Evolutionary conservation across 2,888 invertebrate species (phyloP), one percentile per base, ranked within the genome.

Genomic region (Galeopsomyia nigrocyanea): DNA sequence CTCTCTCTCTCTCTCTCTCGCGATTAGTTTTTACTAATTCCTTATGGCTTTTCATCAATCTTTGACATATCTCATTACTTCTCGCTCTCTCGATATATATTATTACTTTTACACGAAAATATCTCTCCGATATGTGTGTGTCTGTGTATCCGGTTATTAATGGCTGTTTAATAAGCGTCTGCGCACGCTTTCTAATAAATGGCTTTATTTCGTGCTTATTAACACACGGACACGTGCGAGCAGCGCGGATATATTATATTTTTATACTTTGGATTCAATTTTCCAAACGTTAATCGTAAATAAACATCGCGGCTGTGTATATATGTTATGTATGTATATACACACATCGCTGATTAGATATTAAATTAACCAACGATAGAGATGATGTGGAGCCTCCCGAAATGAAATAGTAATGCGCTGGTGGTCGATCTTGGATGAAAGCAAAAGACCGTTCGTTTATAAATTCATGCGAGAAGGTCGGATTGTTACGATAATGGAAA

Each of bases 21-120:
- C 69, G 70, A 74, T 74, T 74, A 64, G 70, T 67, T 74, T 70
- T 69, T 67, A 69, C 67, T 75, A 74, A 63, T 73, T 76, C 53
- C 62, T 70, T 55, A 26, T 7, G 64, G 71, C 60, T 74, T 74
- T 74, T 71, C 70, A 74, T 74, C 71, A 74, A 74, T 74, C 68
- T 68, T 74, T 68, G 71, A 71, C 74, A 56, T 71, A 68, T 74
- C 64, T 71, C 68, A 71, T 74, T 74, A 74, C 58, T 51, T 47
- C 17, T 16, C 47, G 21, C 22, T 0, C 16, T 46, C 2, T 47
- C 47, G 55, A 55, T 58, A 64, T 39, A 55, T 58, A 64, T 68
- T 61, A 19, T 22, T n/a, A n/a, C 14, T 51, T 6, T 10, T 46
- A n/a, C 58, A 60, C 57, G 50, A 62, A 62, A 51, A 69, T 67